A percentile compares a stretch with the other conserved stretches of the same genome.
Conservation (phyloP, 2,888 invertebrate species). For the Perizoma flavofasciatum region DNA sequence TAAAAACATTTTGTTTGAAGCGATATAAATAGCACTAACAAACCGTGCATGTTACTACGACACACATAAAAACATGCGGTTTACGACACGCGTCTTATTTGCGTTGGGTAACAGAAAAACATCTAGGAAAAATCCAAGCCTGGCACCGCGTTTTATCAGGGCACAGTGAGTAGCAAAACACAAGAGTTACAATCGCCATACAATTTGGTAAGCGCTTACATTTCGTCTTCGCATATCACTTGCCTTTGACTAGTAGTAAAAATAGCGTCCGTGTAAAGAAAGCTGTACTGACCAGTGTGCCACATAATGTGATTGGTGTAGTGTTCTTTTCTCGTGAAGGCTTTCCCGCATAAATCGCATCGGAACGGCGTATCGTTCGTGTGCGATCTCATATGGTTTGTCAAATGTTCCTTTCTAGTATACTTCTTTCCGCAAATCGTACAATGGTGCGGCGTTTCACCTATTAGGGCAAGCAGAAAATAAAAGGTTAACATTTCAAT, state of each 20-base stretch:
- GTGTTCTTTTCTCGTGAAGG: conserved; percentile 94
- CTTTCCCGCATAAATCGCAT: conserved; percentile 94
- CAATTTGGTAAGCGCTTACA: too few relatives aligned
- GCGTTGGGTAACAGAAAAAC: conserved; percentile 7
- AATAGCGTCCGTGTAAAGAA: conserved; percentile 40
- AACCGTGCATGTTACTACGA: conserved; percentile 6
- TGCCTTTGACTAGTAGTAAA: too few relatives aligned
- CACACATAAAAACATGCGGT: conserved; percentile 23
- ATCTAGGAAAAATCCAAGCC: conserved; percentile 56
- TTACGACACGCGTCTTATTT: conserved; percentile 4
- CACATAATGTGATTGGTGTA: conserved; percentile 95
- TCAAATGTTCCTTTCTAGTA: conserved; percentile 94
- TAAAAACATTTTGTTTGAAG: background rate
- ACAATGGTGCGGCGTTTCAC: conserved; percentile 94
- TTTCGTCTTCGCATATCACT: too few relatives aligned
- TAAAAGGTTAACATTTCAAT: conserved; percentile 74
- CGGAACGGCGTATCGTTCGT: conserved; percentile 94
- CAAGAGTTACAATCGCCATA: background rate
- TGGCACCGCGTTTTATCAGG: conserved; percentile 46
- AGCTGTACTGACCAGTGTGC: conserved; percentile 88
- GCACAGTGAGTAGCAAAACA: conserved; percentile 23
- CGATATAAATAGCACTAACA: background rate
- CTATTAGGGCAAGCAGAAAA: conserved; percentile 74
- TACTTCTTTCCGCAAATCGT: conserved; percentile 94
- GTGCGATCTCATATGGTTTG: conserved; percentile 94